Base-by-base conservation (phyloP, 64 coral and sea anemone species). In the Trachythela sp. region DNA sequence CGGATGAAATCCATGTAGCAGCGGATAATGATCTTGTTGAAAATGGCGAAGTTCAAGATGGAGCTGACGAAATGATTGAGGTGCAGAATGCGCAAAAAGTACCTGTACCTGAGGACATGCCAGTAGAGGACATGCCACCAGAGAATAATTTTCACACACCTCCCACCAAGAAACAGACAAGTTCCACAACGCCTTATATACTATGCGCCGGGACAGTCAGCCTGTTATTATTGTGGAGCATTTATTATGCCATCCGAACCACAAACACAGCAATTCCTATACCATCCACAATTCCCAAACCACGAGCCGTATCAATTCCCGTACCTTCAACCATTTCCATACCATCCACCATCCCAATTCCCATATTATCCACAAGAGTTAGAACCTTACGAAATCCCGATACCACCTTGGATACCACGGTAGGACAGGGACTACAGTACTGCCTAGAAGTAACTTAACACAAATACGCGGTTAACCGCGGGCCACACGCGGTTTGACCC, bases 81-180 rank as follows among this genome's bases (percentile, higher is more conserved):
- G 15, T n/a, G 24, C 4, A 59, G 15, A 14, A 59, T 6, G 6
- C 24, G 18, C 54, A 59, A 59, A 2, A 59, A 59, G 54, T 20
- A 59, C 54, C 54, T 59, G 54, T 3, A 59, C 14, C 54, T 59
- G 54, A 59, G 6, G 18, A 59, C 54, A 59, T 14, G 15, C 54
- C 54, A 59, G 24, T 22, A n/a, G n/a, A n/a, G n/a, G n/a, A n/a
- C n/a, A n/a, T n/a, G 15, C 54, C 71, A 35, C 71, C 9, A 13
- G 36, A 77, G 71, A 35, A 35, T 36, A 27, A 2, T 38, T 7
- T 4, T 36, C 13, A n/a, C n/a, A n/a, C n/a, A 77, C 36, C 71
- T 32, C 29, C 71, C 32, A 17, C 71, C 29, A 77, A 77, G 71
- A 38, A 77, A 77, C 71, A 77, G 32, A 77, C 71, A 77, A 32